Base-by-base conservation (phyloP, 1,140 invertebrate genomes). In the Drosophila subobscura region DNA sequence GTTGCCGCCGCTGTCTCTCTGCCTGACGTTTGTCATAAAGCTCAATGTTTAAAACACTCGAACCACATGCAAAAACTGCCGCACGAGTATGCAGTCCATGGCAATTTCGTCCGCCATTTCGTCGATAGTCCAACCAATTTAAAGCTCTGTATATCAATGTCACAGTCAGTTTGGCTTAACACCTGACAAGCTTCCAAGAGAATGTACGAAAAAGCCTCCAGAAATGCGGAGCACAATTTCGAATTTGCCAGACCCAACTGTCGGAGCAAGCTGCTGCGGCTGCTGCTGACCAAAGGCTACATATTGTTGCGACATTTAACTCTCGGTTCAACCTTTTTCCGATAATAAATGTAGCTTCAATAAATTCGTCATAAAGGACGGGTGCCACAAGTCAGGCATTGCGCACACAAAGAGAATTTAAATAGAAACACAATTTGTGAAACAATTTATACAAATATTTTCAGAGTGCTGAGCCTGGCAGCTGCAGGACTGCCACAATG, bases 241-340 rank as follows among this genome's bases (percentile, higher is more conserved):
- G 23, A 8, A 52, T 33, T 59, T 46, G 5, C 41, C n/a, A 5
- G 5, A 4, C 25, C 25, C 23, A 46, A 37, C 42, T 77, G 79
- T 68, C 79, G 51, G 16, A 12, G 4, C 53, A 66, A 75, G 56
- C 77, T 78, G 76, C 56, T 57, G 16, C 16, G n/a, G 29, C 5
- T 42, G 66, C 49, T 20, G 5, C 41, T 50, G 42, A 37, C 56
- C 51, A 56, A 41, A 61, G 66, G 59, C 40, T 60, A 29, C 77
- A 75, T 29, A 71, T 75, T 79, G 75, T 79, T 78, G 12, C 73
- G 76, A 72, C 79, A 72, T 60, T 79, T 61, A 42, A 60, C 55
- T 74, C 45, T 56, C 49, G 47, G 47, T 54, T 63, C 45, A 56
- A 68, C 60, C 63, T 49, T 47, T 51, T 29, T 40, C 46, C 46